Percentiles rank a stretch among this genome's conserved stretches.
Conservation (phyloP, 2,888 invertebrate genomes). For the Trachelus troglodyta region DNA sequence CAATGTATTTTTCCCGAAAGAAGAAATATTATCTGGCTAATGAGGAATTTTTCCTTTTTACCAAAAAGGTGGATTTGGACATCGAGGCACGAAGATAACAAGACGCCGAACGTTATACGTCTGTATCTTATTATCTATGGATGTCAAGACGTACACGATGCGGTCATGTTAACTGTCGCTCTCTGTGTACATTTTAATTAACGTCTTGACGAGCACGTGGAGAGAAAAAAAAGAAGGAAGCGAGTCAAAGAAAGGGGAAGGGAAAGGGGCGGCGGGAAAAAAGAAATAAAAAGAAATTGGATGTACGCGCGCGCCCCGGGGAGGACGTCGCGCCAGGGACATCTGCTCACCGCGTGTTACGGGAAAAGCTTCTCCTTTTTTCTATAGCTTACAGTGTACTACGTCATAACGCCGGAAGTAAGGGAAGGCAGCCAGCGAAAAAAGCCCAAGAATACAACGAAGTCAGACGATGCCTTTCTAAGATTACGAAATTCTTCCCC, state of each 20-base stretch:
- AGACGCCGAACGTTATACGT: neutral
- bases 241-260: neutral
- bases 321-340: slow-evolving; percentile 5
- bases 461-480: slow-evolving; percentile 36
- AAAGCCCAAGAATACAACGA: slow-evolving; percentile 9
- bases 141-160: neutral
- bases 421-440: slow-evolving; percentile 5
- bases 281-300: slow-evolving; percentile 11
- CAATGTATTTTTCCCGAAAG: neutral
- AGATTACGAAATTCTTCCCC: slow-evolving; percentile 39
- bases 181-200: slow-evolving; percentile 1
- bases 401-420: slow-evolving; percentile 2
- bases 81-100: neutral
- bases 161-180: neutral
- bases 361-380: neutral
- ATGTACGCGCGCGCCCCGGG: slow-evolving; percentile 10
- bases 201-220: slow-evolving; percentile 6
- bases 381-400: neutral
- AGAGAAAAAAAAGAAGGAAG: slow-evolving; percentile 10
- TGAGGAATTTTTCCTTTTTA: neutral
- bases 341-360: slow-evolving; percentile 27
- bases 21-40: neutral
- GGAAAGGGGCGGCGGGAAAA: neutral
- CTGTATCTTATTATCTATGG: neutral
- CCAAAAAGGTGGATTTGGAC: neutral